These are phyloP conservation scores for Erynnis tages DNA, from an alignment of 2,888 invertebrate genomes.

Conservation along the genomic window DNA sequence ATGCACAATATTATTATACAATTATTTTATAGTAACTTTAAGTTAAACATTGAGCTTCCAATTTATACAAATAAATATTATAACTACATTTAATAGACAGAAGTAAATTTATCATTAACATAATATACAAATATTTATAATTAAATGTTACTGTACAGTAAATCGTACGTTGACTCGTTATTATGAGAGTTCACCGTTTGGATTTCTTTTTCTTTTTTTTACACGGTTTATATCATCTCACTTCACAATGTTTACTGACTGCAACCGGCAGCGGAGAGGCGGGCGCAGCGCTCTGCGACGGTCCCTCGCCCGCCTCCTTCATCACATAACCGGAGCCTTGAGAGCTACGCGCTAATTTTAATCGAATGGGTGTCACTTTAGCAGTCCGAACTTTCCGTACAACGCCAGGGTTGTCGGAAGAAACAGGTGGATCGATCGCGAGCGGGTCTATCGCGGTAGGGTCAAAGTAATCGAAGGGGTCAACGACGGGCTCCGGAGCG, in stretches of 20 bases:
- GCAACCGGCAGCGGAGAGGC: constrained; percentile 68
- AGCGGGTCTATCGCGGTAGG: constrained; percentile 71
- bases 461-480: constrained; percentile 69
- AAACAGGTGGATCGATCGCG: constrained; percentile 67
- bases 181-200: constrained; percentile 46
- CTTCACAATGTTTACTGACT: constrained; percentile 91
- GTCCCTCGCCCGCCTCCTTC: constrained; percentile 65
- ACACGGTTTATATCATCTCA: constrained; percentile 88
- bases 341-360: constrained; percentile 91
- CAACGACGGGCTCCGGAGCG: constrained; percentile 56
- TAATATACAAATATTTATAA: constrained; percentile 55
- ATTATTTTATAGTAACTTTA: constrained; percentile 74
- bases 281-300: constrained; percentile 42
- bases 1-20: constrained; percentile 63
- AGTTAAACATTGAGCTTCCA: constrained; percentile 79
- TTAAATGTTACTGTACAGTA: constrained; percentile 41
- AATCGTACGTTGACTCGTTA: constrained; percentile 36
- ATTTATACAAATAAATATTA: constrained; percentile 80
- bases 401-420: constrained; percentile 62
- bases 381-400: constrained; percentile 83
- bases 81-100: constrained; percentile 53
- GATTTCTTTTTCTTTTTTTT: constrained; percentile 30
- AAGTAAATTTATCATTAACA: constrained; percentile 47
- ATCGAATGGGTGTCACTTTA: constrained; percentile 89
- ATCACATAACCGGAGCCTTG: constrained; percentile 87